These are phyloP conservation scores for Notiomystis cincta DNA, from an alignment of 2,113 vertebrate genomes.

Conservation along the genomic window DNA sequence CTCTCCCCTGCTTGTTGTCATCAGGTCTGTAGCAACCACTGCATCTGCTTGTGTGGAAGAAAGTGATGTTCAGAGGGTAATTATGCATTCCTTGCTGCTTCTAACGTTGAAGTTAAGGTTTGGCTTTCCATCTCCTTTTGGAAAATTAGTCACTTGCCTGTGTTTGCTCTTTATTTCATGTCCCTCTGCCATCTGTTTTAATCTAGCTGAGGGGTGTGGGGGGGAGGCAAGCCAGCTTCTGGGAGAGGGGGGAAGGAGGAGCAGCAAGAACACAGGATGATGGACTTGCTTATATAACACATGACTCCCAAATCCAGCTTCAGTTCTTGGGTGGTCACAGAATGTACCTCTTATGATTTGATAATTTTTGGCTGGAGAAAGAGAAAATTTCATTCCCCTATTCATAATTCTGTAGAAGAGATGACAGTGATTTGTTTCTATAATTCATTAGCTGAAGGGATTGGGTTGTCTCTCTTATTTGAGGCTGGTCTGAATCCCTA, in stretches of 20 bases:
- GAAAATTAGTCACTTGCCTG: constrained; percentile 11
- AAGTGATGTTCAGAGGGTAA: neutral
- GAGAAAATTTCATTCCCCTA: neutral
- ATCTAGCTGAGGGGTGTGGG: neutral
- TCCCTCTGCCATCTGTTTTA: constrained; percentile 42
- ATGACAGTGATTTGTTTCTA: neutral
- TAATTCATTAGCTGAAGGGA: neutral
- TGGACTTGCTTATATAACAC: neutral
- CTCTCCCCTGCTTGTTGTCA: neutral
- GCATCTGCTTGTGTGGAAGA: neutral
- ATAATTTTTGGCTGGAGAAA: neutral
- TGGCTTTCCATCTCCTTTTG: neutral
- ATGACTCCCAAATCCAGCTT: neutral
- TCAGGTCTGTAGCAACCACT: neutral
- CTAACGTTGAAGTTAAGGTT: neutral
- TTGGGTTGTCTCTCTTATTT: neutral
- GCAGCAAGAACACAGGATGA: neutral
- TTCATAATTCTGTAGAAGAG: neutral
- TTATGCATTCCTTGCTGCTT: constrained; percentile 4
- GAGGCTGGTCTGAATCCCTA: neutral
- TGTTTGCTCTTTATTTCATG: constrained; percentile 16
- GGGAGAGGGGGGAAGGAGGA: neutral
- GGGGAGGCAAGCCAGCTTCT: neutral
- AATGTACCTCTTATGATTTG: neutral
- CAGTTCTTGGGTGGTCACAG: neutral